Percentiles rank a stretch among this genome's conserved stretches.
Conservation (phyloP, 2,113 vertebrate species). For the Crotalus tigris region DNA sequence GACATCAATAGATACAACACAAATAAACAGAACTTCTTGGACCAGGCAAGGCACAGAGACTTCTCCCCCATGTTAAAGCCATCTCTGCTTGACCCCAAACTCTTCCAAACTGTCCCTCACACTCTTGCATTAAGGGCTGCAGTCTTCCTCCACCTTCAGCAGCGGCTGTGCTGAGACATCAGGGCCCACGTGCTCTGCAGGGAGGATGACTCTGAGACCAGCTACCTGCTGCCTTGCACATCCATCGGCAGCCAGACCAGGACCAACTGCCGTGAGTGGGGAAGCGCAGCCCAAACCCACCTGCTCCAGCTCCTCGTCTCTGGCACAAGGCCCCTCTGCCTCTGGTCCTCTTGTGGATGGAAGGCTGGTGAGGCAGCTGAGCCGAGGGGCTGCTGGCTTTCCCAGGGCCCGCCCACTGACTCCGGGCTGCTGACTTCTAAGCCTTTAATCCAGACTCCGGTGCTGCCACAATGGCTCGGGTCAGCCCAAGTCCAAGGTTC, state of each 20-base stretch:
- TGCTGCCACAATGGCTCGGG: constrained; percentile 68
- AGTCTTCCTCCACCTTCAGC: too few species aligned
- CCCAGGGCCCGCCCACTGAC: constrained; percentile 60
- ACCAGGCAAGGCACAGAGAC: too few species aligned
- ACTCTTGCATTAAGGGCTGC: neutral
- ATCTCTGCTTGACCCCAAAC: neutral
- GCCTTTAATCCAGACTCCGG: constrained; percentile 75
- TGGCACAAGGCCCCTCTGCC: constrained; percentile 14
- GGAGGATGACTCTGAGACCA: neutral
- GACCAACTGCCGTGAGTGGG: too few species aligned
- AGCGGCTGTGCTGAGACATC: neutral
- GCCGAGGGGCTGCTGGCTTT: constrained; percentile 43
- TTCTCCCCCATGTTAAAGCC: neutral
- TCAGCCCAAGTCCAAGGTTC: constrained; percentile 68
- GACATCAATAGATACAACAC: neutral
- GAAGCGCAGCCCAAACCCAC: constrained; percentile 38
- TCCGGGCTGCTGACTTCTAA: constrained; percentile 78
- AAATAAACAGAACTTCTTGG: neutral
- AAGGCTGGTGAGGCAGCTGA: constrained; percentile 38
- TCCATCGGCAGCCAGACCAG: fast-evolving
- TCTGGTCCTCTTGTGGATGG: constrained; percentile 50
- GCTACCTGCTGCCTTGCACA: neutral
- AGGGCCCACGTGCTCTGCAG: neutral
- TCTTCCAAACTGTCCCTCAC: neutral
- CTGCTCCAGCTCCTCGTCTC: constrained; percentile 73